Evolutionary conservation across 2,797 vertebrate species (phyloP), one percentile per base, ranked within the genome.

Genomic region (Oceanodroma leucorhoa): DNA sequence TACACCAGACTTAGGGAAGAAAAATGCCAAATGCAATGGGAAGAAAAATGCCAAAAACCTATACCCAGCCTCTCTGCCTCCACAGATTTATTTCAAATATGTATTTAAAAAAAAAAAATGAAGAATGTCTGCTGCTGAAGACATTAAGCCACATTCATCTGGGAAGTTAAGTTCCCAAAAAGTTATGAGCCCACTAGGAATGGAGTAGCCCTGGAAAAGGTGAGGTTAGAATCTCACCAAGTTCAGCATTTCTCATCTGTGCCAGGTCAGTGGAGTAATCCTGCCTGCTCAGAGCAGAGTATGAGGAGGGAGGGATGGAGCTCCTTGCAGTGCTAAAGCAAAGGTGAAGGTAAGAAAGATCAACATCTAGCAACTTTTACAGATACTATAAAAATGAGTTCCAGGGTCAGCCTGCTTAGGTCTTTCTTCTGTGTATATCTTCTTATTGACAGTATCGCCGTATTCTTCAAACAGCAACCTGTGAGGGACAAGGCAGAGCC

Each of bases 71-170:
- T n/a, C 50, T 83, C 46, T 80, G 30, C 26, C 7, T 40, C 46
- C 70, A 95, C 71, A 66, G 32, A 70, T 77, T 75, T 51, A 4
- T 84, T 93, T 91, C 29, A 89, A 67, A 67, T 27, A 75, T 23
- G 18, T 34, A 34, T 75, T 73, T 36, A 1, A 48, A 34, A 53
- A 40, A 70, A 27, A 29, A 41, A 3, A 57, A 13, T 41, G 45
- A 70, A 54, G 34, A 51, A 65, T 36, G 4, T 22, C 45, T 51
- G 45, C 32, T 12, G 26, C 51, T 61, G 27, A 58, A 85, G 29
- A 29, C 0, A 0, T 7, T 79, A 66, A 85, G 18, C 18, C 24
- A 71, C 48, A 41, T 13, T 81, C n/a, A 46, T 3, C 23, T 41
- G 40, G 20, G 14, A 91, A 75, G 27, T 51, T 65, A 50, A n/a